A percentile compares a stretch with the other conserved stretches of the same genome.
phyloP scores from a whole-genome alignment of 2,797 vertebrate genomes.

The Lepilemur septentrionalis region DNA sequence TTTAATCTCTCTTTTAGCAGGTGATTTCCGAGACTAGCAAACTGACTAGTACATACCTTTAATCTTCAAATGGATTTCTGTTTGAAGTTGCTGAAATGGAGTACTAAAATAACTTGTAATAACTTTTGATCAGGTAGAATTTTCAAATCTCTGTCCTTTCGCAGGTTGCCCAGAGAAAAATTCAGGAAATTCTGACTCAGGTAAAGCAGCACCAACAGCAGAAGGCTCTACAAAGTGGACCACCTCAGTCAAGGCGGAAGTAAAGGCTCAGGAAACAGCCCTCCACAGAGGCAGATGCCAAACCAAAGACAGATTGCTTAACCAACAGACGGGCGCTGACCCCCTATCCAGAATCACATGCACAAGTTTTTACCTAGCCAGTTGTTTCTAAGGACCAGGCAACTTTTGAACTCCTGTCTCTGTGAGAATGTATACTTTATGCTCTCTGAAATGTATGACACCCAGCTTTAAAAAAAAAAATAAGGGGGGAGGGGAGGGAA shows the following conservation, averaged over 20 bases:
- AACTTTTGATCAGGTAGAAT: background rate
- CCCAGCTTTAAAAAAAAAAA: constrained; percentile 88
- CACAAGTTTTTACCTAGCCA: constrained; percentile 87
- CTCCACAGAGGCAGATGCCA: constrained; percentile 90
- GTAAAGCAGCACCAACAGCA: constrained; percentile 98
- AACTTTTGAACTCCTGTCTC: constrained; percentile 89
- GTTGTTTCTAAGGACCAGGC: constrained; percentile 90
- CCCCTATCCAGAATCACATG: constrained; percentile 86
- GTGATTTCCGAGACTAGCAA: background rate
- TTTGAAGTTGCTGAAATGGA: background rate
- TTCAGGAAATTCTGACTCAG: constrained; percentile 99
- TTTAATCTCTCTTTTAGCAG: background rate
- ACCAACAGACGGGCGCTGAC: constrained; percentile 85
- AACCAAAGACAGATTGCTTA: constrained; percentile 91
- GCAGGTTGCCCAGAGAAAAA: constrained; percentile 98
- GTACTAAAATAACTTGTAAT: background rate
- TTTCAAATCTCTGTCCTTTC: constrained; percentile 59
- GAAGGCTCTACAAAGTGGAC: constrained; percentile 89
- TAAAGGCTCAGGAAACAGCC: constrained; percentile 89
- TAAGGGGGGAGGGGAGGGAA: background rate
- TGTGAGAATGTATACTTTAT: constrained; percentile 95
- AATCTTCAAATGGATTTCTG: background rate
- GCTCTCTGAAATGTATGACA: constrained; percentile 92
- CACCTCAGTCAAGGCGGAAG: constrained; percentile 93
- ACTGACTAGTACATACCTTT: background rate